Evolutionary conservation across 2,888 invertebrate genomes (phyloP).

Genomic region (Cyrtodaria siliqua): DNA sequence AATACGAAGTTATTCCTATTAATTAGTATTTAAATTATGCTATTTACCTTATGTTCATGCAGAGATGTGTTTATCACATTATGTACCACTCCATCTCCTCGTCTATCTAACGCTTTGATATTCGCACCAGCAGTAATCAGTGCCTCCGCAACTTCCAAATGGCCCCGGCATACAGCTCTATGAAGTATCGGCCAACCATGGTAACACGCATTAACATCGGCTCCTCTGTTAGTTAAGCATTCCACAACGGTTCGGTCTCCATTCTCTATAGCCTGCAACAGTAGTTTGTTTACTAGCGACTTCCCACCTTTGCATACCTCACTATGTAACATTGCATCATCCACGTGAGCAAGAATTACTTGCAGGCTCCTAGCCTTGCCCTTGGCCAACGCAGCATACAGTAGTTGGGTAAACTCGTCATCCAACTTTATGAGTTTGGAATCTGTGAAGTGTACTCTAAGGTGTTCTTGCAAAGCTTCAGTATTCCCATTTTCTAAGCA

Average conservation of each 20-base stretch:
- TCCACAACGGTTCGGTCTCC: constrained; percentile 42
- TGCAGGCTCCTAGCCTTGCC: constrained; percentile 27
- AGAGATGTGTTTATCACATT: constrained; percentile 50
- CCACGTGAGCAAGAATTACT: constrained; percentile 44
- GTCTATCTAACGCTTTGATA: constrained; percentile 34
- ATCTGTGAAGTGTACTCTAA: constrained; percentile 49
- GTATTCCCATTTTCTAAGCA: constrained; percentile 45
- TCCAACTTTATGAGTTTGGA: constrained; percentile 33
- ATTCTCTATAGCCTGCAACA: constrained; percentile 52
- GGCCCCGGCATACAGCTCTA: constrained; percentile 47
- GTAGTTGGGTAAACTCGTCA: constrained; percentile 36
- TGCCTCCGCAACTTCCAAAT: constrained; percentile 36
- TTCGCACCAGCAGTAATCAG: constrained; percentile 58
- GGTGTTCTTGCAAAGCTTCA: constrained; percentile 38
- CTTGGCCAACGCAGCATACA: constrained; percentile 30
- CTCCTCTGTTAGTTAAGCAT: constrained; percentile 43
- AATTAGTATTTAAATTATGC: too few species aligned
- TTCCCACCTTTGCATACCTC: constrained; percentile 30
- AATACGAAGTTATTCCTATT: too few species aligned
- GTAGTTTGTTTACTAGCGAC: constrained; percentile 55
- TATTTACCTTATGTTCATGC: constrained; percentile 48
- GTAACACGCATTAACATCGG: constrained; percentile 42
- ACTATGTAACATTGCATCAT: constrained; percentile 33
- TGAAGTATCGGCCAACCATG: constrained; percentile 66
- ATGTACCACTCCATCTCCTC: constrained; percentile 47